Base-by-base conservation (phyloP, 2,797 vertebrate genomes). In the Mus spretus region DNA sequence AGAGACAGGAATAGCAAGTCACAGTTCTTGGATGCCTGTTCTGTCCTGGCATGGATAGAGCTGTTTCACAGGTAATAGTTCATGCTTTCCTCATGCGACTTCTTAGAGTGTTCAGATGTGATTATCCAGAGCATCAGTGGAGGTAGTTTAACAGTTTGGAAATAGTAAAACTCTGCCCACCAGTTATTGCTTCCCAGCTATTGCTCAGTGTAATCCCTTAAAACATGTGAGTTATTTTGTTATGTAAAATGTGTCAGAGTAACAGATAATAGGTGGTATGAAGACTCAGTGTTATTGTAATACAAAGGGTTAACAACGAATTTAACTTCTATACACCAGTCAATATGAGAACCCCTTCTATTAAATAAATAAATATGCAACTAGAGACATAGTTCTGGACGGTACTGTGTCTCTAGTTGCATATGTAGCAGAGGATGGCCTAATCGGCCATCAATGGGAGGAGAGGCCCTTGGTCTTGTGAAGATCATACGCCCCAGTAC, bases 231-330 rank as follows among this genome's bases (percentile, higher is more conserved):
- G 74, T 57, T n/a, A 40, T 72, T 86, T 92, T 61, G 14, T 15
- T 96, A 80, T 91, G 0, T 72, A 19, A 90, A 77, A 61, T 72
- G 61, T 87, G n/a, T 74, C 63, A 75, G 14, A 57, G 9, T 88
- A 50, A 13, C 3, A 37, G 37, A 78, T 74, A 59, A 67, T 34
- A 79, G 7, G 31, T 90, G 22, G 85, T 50, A 1, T 59, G 57
- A 94, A 77, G 31, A 78, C 19, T 87, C 57, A 67, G 61, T 67
- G 31, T 37, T 53, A 83, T 47, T 94, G 1, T 47, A 87, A 95
- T 6, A 78, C 57, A n/a, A 89, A 89, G 28, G 20, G 19, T 44
- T 96, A 65, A 75, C 63, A 70, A 82, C 2, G 40, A 55, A 12
- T 50, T 70, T 93, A 47, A 85, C 57, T 0, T 85, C 9, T 31